phyloP scores from a whole-genome alignment of 30 jellyfish, hydroid and myxozoan species.

The Morbakka virulenta region DNA sequence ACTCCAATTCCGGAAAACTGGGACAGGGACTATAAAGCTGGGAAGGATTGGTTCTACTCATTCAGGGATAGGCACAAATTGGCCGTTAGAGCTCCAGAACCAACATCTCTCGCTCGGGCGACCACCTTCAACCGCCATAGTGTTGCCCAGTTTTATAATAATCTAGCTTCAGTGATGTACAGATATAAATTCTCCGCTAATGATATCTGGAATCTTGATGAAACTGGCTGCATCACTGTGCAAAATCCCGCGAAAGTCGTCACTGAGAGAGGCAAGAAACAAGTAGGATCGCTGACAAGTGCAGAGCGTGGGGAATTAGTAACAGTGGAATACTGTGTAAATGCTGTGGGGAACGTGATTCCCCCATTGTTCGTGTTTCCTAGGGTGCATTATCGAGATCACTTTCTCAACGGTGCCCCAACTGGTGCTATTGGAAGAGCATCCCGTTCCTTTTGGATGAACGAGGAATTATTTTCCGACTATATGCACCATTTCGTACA shows the following conservation, averaged over 20 bases:
- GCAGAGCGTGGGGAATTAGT: conserved; percentile 35
- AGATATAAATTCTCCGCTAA: conserved; percentile 24
- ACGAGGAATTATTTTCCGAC: too few relatives aligned
- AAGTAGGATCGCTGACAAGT: conserved; percentile 4
- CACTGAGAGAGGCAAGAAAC: background rate
- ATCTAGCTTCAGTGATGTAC: background rate
- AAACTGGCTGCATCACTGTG: conserved; percentile 13
- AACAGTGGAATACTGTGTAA: conserved; percentile 23
- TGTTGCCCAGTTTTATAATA: conserved; percentile 28
- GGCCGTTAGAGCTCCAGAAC: conserved; percentile 26
- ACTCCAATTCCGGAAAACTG: too few relatives aligned
- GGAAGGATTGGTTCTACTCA: background rate
- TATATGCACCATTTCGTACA: too few relatives aligned
- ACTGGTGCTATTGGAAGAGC: too few relatives aligned
- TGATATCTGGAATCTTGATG: conserved; percentile 6
- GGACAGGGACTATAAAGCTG: background rate
- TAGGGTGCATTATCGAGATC: too few relatives aligned
- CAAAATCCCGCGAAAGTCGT: conserved; percentile 12
- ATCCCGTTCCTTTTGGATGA: too few relatives aligned
- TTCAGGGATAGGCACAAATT: background rate
- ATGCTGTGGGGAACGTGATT: too few relatives aligned
- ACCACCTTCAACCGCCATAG: conserved; percentile 52
- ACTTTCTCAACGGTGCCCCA: too few relatives aligned
- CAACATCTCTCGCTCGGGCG: conserved; percentile 44
- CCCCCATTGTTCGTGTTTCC: too few relatives aligned